Evolutionary conservation across 1,140 invertebrate species (phyloP).

Genomic region (Drosophila bifasciata): DNA sequence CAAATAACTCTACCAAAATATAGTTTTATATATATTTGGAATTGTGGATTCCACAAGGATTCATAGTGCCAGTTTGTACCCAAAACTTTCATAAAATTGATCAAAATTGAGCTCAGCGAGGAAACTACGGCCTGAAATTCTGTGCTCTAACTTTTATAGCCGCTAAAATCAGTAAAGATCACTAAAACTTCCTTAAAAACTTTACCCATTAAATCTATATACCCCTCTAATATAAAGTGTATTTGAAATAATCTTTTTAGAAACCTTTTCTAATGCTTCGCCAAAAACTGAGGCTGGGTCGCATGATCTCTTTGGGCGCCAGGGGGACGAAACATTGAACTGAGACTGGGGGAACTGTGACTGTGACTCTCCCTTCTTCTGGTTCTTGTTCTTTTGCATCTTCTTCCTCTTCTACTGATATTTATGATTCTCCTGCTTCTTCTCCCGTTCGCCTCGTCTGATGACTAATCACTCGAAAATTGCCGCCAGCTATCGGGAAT

Average conservation of each 20-base stretch:
- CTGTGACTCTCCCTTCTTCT: background rate
- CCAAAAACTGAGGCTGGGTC: conserved; percentile 7
- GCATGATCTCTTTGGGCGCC: background rate
- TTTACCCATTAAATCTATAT: no score
- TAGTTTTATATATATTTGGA: no score
- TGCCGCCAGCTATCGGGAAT: conserved; percentile 45
- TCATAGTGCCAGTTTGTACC: no score
- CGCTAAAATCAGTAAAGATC: no score
- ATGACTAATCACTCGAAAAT: conserved; percentile 79
- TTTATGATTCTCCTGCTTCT: background rate
- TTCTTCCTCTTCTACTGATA: conserved; percentile 5
- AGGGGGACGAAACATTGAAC: conserved; percentile 30
- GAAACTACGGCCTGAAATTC: no score
- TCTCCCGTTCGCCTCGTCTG: conserved; percentile 19
- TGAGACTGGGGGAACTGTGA: background rate
- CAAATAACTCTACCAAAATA: no score
- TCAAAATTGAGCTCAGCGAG: no score
- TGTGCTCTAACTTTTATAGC: no score
- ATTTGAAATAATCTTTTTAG: conserved; percentile 20
- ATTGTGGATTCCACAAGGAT: no score
- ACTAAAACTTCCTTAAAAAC: no score
- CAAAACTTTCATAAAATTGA: no score
- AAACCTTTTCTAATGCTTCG: conserved; percentile 51
- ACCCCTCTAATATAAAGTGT: no score
- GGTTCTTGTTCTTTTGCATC: conserved; percentile 5